Percentiles rank a stretch among this genome's conserved stretches.
These are phyloP conservation scores for Indicator maculatus DNA, from an alignment of 2,113 vertebrate genomes.

Conservation along the genomic window DNA sequence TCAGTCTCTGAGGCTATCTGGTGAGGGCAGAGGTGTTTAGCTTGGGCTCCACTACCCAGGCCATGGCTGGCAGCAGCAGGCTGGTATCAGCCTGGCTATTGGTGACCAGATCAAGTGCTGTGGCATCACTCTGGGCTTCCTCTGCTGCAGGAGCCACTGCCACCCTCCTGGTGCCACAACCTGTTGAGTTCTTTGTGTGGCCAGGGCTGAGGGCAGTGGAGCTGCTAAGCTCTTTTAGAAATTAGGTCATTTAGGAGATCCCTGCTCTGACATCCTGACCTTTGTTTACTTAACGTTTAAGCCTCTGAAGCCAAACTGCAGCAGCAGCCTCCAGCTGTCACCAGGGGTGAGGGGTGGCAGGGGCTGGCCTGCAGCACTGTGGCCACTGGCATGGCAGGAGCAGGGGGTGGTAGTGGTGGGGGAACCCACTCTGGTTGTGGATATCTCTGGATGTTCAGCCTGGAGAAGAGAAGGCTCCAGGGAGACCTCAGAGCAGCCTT, in stretches of 20 bases:
- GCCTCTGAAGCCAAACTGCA: not conserved
- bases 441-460: not conserved
- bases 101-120: not conserved
- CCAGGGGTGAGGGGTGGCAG: not conserved
- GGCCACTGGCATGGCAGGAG: accelerated
- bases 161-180: not conserved
- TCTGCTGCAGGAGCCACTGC: not conserved
- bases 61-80: accelerated
- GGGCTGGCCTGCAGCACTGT: accelerated
- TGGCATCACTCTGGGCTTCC: not conserved
- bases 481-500: no score
- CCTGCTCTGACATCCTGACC: slow-evolving; percentile 50
- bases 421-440: not conserved
- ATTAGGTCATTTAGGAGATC: slow-evolving; percentile 72
- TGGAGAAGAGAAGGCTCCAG: no score
- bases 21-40: not conserved
- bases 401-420: no score
- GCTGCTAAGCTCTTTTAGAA: slow-evolving; percentile 66
- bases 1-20: not conserved
- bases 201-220: not conserved
- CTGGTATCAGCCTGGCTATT: not conserved
- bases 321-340: accelerated
- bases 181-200: not conserved
- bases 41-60: accelerated
- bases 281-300: slow-evolving; percentile 59